Percentiles rank a stretch among this genome's conserved stretches.
Evolutionary conservation across 2,797 vertebrate genomes (phyloP).

Genomic region (Spondyliosoma cantharus): DNA sequence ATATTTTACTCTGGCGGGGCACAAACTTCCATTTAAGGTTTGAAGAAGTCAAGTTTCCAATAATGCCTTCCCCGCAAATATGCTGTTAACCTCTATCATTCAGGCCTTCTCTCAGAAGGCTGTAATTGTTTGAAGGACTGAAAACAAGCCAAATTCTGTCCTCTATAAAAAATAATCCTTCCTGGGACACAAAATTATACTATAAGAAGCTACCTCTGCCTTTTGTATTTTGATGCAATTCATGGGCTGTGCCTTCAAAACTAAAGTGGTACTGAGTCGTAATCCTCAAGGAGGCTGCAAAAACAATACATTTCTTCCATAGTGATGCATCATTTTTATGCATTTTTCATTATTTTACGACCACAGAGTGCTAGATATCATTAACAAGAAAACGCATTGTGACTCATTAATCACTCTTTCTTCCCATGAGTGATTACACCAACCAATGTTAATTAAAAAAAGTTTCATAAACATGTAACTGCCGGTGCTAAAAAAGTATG

Average conservation of each 20-base stretch:
- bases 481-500: no score
- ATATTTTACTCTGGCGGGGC: constrained; percentile 32
- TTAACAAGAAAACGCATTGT: constrained; percentile 7
- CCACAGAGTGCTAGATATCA: constrained; percentile 8
- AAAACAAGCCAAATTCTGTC: constrained; percentile 58
- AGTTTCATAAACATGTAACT: no score
- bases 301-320: constrained; percentile 19
- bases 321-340: constrained; percentile 43
- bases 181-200: constrained; percentile 38
- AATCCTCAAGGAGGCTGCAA: constrained; percentile 44
- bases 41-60: constrained; percentile 17
- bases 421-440: no score
- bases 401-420: background rate
- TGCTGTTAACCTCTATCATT: constrained; percentile 20
- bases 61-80: constrained; percentile 24
- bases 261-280: constrained; percentile 40
- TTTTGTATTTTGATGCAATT: constrained; percentile 47
- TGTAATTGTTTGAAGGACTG: constrained; percentile 30
- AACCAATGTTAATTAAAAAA: no score
- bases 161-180: constrained; percentile 43
- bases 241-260: constrained; percentile 46
- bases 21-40: constrained; percentile 35
- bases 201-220: constrained; percentile 36
- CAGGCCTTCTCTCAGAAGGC: background rate
- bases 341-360: constrained; percentile 17